These are phyloP conservation scores for Aeoliscus strigatus DNA, from an alignment of 2,797 vertebrate genomes.

Conservation along the genomic window DNA sequence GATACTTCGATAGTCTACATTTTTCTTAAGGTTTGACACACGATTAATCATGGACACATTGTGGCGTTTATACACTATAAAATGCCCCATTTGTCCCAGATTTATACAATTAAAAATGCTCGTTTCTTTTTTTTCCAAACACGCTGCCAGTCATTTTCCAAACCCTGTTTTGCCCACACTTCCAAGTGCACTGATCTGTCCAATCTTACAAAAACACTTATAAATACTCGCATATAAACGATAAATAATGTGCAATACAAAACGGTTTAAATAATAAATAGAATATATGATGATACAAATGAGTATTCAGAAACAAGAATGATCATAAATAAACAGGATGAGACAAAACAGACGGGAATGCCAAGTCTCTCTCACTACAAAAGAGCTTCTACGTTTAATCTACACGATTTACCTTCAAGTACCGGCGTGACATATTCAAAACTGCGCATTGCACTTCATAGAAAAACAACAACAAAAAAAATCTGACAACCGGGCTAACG, in stretches of 20 bases:
- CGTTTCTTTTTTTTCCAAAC: constrained; percentile 47
- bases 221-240: constrained; percentile 94
- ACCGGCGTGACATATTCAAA: constrained; percentile 76
- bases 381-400: constrained; percentile 78
- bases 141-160: constrained; percentile 80
- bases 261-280: constrained; percentile 99
- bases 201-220: constrained; percentile 82
- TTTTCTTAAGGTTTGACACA: constrained; percentile 74
- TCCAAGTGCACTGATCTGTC: constrained; percentile 78
- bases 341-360: constrained; percentile 49
- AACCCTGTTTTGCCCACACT: constrained; percentile 75
- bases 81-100: constrained; percentile 67
- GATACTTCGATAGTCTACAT: constrained; percentile 74
- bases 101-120: constrained; percentile 69
- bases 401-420: constrained; percentile 97
- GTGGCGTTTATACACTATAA: constrained; percentile 66
- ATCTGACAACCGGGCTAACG: constrained; percentile 64
- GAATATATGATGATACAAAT: constrained; percentile 75
- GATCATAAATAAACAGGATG: constrained; percentile 87
- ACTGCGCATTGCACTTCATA: constrained; percentile 80
- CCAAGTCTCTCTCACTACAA: constrained; percentile 70
- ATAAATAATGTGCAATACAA: constrained; percentile 99
- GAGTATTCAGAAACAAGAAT: constrained; percentile 78
- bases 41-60: constrained; percentile 68
- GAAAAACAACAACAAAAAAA: constrained; percentile 35